Percentiles rank a stretch among this genome's conserved stretches.
phyloP scores from a whole-genome alignment of 2,888 invertebrate species.

The Cyclophora punctaria region DNA sequence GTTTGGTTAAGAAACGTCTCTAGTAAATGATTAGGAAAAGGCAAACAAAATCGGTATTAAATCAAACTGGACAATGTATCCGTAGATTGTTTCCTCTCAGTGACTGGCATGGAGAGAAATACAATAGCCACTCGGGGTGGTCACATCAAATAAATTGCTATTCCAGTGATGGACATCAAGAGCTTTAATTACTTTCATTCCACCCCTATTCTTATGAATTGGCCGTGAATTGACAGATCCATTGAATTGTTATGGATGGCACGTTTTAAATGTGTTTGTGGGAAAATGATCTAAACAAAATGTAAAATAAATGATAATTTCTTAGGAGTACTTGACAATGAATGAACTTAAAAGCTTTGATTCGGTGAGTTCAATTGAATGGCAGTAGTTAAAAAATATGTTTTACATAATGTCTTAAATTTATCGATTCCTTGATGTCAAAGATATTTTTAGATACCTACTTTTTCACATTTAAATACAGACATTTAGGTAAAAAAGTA shows the following conservation, averaged over 20 bases:
- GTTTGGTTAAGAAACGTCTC: neutral
- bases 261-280: too few relatives aligned
- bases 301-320: too few relatives aligned
- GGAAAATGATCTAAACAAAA: too few relatives aligned
- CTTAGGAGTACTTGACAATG: too few relatives aligned
- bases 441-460: too few relatives aligned
- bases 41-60: constrained; percentile 45
- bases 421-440: too few relatives aligned
- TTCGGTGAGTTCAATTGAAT: too few relatives aligned
- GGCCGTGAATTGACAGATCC: constrained; percentile 15
- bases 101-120: constrained; percentile 57
- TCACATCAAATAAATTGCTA: constrained; percentile 51
- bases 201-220: constrained; percentile 17
- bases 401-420: too few relatives aligned
- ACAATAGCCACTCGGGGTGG: constrained; percentile 56
- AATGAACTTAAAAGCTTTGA: too few relatives aligned
- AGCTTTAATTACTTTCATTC: constrained; percentile 51
- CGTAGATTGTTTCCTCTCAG: constrained; percentile 44
- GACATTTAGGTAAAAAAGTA: too few relatives aligned
- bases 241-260: constrained; percentile 9
- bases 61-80: constrained; percentile 44
- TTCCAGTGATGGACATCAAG: constrained; percentile 39
- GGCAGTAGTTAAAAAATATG: too few relatives aligned
- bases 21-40: constrained; percentile 19
- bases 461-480: too few relatives aligned